Conservation (phyloP, 1,140 invertebrate species). For the Mizuhopecten yessoensis region DNA sequence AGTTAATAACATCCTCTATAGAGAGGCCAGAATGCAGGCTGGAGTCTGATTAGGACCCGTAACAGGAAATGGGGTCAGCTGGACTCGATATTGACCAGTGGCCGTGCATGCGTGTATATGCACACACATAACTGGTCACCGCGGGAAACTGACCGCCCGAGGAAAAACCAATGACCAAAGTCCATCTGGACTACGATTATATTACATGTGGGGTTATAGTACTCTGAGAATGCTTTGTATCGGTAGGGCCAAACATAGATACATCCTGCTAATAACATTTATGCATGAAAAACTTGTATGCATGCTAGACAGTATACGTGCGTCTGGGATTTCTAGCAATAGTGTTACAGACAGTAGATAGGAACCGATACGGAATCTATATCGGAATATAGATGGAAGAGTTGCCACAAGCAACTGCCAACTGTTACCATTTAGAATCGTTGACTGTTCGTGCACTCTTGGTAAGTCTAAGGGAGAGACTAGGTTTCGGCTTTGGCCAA, state of each 20-base stretch:
- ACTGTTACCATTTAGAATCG: constrained; percentile 3
- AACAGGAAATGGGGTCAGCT: constrained; percentile 37
- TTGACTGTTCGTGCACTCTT: not conserved
- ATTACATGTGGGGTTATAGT: not conserved
- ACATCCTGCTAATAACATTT: not conserved
- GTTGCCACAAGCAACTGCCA: constrained; percentile 13
- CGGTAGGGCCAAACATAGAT: not conserved
- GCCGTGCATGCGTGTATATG: not conserved
- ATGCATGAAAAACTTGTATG: not conserved
- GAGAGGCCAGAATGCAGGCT: too few species aligned
- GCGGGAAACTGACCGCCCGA: not conserved
- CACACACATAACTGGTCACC: constrained; percentile 14
- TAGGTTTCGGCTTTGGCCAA: not conserved
- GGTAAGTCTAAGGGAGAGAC: not conserved
- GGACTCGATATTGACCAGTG: not conserved
- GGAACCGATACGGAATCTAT: not conserved
- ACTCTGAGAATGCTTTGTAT: not conserved
- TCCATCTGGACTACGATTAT: not conserved
- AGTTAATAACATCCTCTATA: not conserved
- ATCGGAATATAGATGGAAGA: not conserved
- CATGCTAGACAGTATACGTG: not conserved
- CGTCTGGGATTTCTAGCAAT: not conserved
- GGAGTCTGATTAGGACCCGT: not conserved
- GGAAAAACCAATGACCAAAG: not conserved
- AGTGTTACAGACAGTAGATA: not conserved